Percentiles rank a stretch among this genome's conserved stretches.
phyloP scores from a whole-genome alignment of 2,888 invertebrate species.

The Cylloceria caligata region DNA sequence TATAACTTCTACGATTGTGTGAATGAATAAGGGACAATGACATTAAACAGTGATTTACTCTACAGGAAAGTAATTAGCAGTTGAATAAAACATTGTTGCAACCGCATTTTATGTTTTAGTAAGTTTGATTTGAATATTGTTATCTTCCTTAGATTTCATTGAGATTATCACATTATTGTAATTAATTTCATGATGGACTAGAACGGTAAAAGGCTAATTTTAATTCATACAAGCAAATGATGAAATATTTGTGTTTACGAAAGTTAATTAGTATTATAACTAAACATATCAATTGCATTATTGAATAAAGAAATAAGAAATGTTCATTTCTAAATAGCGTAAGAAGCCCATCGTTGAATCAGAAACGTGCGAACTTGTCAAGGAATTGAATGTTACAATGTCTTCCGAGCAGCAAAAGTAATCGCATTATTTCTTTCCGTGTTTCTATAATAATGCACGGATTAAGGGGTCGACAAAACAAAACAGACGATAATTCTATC shows the following conservation, averaged over 20 bases:
- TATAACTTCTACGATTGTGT: not conserved
- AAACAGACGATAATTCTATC: slow-evolving; percentile 37
- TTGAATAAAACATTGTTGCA: not conserved
- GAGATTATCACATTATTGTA: not conserved
- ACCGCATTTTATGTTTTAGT: not conserved
- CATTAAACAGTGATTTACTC: not conserved
- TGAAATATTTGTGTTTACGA: not conserved
- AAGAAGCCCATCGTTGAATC: not conserved
- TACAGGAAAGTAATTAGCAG: not conserved
- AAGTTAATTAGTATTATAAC: not conserved
- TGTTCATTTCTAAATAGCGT: no score
- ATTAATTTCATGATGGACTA: not conserved
- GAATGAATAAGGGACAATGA: not conserved
- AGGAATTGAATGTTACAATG: not conserved
- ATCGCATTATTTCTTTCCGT: not conserved
- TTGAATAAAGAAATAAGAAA: no score
- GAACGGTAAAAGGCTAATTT: not conserved
- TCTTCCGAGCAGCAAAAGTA: not conserved
- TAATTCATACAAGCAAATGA: not conserved
- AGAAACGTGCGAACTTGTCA: not conserved
- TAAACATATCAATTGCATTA: no score
- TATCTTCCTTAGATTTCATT: no score
- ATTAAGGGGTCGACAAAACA: not conserved
- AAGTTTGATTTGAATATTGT: not conserved
- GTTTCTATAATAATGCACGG: not conserved